phyloP scores from a whole-genome alignment of 2,888 invertebrate species.

The Eubasilissa splendida region DNA sequence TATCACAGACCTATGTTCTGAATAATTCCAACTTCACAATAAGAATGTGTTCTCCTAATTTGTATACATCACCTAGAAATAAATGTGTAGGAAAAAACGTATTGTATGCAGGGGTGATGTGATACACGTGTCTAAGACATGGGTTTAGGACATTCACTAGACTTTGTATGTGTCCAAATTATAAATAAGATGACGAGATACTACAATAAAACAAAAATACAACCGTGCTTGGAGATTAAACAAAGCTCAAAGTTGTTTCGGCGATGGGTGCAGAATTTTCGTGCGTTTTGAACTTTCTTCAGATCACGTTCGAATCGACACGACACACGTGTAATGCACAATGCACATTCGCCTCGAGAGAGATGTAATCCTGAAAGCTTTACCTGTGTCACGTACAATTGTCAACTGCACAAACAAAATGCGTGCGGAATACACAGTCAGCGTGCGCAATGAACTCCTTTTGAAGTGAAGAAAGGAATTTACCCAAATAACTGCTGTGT shows the following conservation, averaged over 20 bases:
- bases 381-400: not conserved
- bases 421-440: not conserved
- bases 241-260: not conserved
- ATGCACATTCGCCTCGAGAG: not conserved
- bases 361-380: slow-evolving; percentile 18
- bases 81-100: too few relatives aligned
- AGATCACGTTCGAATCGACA: slow-evolving; percentile 7
- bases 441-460: not conserved
- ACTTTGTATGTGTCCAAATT: not conserved
- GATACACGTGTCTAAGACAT: not conserved
- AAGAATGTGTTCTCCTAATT: too few relatives aligned
- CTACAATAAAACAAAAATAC: not conserved
- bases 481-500: not conserved
- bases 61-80: too few relatives aligned
- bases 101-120: too few relatives aligned
- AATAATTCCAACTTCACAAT: too few relatives aligned
- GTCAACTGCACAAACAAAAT: not conserved
- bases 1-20: too few relatives aligned
- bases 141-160: not conserved
- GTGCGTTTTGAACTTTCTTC: not conserved
- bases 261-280: not conserved
- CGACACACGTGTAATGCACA: too few relatives aligned
- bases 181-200: not conserved
- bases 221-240: too few relatives aligned
- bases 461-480: not conserved